Percentiles rank a stretch among this genome's conserved stretches.
Conservation (phyloP, 2,113 vertebrate genomes). For the Phylloscopus trochilus region DNA sequence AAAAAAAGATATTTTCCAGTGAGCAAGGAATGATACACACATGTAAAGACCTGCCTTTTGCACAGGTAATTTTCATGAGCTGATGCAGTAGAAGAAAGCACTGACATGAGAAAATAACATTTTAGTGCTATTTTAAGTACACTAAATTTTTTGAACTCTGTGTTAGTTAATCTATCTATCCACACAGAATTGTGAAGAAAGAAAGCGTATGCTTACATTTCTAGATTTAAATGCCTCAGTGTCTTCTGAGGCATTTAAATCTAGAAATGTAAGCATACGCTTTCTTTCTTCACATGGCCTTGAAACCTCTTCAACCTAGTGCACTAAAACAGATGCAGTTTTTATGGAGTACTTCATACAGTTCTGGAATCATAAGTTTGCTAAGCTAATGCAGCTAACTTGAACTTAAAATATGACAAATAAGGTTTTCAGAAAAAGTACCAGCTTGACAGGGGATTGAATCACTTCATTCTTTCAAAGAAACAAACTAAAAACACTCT, state of each 20-base stretch:
- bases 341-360: background rate
- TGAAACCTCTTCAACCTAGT: background rate
- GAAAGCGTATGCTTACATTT: background rate
- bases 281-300: too few species aligned
- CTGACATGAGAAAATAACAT: accelerated
- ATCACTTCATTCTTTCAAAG: background rate
- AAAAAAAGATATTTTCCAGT: background rate
- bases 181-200: background rate
- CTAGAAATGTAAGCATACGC: too few species aligned
- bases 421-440: background rate
- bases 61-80: background rate
- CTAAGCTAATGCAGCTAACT: background rate
- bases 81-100: background rate
- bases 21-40: background rate
- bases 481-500: background rate
- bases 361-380: background rate
- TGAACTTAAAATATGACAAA: background rate
- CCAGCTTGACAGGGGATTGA: background rate
- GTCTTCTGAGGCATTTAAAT: too few species aligned
- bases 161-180: background rate
- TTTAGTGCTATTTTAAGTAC: background rate
- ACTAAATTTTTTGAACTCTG: background rate
- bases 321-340: background rate
- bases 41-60: background rate
- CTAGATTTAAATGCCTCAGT: background rate